Conservation (phyloP, 2,797 vertebrate species). For the Lemur catta region DNA sequence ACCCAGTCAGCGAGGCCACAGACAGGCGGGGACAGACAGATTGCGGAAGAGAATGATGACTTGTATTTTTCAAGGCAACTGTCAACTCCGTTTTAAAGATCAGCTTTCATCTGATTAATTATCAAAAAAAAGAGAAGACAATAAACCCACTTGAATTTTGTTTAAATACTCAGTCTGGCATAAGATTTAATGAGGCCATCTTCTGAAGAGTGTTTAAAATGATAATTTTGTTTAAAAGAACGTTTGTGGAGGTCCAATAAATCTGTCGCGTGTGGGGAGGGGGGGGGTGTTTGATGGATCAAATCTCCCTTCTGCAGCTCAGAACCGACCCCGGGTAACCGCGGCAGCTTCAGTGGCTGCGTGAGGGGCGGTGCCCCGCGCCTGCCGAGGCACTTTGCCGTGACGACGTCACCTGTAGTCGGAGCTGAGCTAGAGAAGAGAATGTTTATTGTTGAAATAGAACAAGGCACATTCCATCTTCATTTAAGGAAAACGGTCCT, state of each 20-base stretch:
- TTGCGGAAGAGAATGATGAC: neutral
- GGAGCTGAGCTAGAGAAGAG: slow-evolving; percentile 40
- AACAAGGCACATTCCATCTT: slow-evolving; percentile 71
- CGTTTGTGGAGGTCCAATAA: slow-evolving; percentile 77
- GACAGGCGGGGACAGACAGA: neutral
- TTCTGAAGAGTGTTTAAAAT: slow-evolving; percentile 77
- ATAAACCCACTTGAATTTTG: slow-evolving; percentile 58
- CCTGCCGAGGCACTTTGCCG: slow-evolving; percentile 47
- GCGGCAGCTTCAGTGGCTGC: slow-evolving; percentile 71
- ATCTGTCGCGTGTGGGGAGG: neutral
- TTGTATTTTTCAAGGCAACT: slow-evolving; percentile 55
- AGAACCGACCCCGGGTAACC: slow-evolving; percentile 74
- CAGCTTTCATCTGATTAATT: slow-evolving; percentile 76
- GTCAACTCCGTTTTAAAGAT: slow-evolving; percentile 57
- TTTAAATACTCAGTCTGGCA: slow-evolving; percentile 73
- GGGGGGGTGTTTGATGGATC: slow-evolving; percentile 55
- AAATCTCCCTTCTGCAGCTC: slow-evolving; percentile 71
- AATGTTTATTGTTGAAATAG: slow-evolving; percentile 79
- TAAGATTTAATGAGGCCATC: slow-evolving; percentile 73
- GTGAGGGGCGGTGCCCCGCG: slow-evolving; percentile 59
- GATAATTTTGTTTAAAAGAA: slow-evolving; percentile 71
- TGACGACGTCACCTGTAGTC: slow-evolving; percentile 52
- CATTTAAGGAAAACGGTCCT: slow-evolving; percentile 70
- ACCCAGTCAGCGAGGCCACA: neutral
- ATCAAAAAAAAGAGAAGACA: slow-evolving; percentile 16